These are phyloP conservation scores for Dendrophyllia cribrosa DNA, from an alignment of 64 coral and sea anemone genomes.

Conservation along the genomic window DNA sequence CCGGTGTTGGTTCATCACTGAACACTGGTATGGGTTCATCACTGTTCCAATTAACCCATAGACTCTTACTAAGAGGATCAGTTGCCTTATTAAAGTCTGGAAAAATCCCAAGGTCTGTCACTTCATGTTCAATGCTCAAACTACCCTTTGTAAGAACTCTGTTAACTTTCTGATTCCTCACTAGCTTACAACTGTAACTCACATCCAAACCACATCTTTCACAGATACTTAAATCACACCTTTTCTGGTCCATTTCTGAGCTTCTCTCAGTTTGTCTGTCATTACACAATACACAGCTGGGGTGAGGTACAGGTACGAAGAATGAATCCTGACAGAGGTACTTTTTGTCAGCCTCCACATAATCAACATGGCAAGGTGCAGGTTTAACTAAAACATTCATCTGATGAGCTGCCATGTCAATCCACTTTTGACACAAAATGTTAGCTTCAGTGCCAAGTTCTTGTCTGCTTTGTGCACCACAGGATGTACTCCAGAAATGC, in stretches of 20 bases:
- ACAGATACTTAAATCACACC: conserved; percentile 19
- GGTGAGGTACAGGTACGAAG: conserved; percentile 34
- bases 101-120: conserved; percentile 21
- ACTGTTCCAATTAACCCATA: conserved; percentile 80
- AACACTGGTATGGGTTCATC: conserved; percentile 45
- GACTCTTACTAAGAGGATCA: conserved; percentile 81
- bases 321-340: conserved; percentile 12
- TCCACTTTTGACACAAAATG: conserved; percentile 59
- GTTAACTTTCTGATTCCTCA: conserved; percentile 8
- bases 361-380: not conserved
- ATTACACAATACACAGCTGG: conserved; percentile 69
- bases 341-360: conserved; percentile 34
- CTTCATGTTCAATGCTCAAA: conserved; percentile 24
- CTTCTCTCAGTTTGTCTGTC: not conserved
- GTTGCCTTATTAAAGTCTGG: conserved; percentile 33
- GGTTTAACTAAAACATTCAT: not conserved
- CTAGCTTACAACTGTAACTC: conserved; percentile 27
- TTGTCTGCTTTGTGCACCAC: not conserved
- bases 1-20: not conserved
- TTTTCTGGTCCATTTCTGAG: not conserved
- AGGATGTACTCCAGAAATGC: not conserved
- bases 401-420: not conserved
- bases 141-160: conserved; percentile 42
- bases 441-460: not conserved
- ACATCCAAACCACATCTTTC: conserved; percentile 64